Conservation (phyloP, 2,888 invertebrate genomes). For the Psylliodes chrysocephalus region DNA sequence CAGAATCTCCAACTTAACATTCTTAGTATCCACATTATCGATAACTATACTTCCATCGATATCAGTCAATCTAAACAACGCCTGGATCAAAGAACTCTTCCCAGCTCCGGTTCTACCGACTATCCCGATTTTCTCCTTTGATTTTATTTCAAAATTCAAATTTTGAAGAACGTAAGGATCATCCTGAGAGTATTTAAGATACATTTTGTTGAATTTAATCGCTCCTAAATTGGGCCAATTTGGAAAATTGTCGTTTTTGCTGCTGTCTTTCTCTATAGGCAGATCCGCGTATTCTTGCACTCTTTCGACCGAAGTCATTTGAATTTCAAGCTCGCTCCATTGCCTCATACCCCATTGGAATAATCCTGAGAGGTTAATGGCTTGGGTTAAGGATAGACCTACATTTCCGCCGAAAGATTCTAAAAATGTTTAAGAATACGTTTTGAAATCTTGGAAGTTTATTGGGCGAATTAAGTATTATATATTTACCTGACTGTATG, state of each 20-base stretch:
- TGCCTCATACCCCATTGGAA: slow-evolving; percentile 77
- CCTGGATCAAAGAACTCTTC: slow-evolving; percentile 79
- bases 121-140: slow-evolving; percentile 79
- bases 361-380: slow-evolving; percentile 78
- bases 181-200: slow-evolving; percentile 75
- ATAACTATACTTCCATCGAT: slow-evolving; percentile 82
- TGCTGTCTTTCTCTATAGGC: slow-evolving; percentile 72
- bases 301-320: slow-evolving; percentile 90
- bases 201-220: slow-evolving; percentile 74
- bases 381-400: slow-evolving; percentile 82
- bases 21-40: slow-evolving; percentile 77
- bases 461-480: background rate
- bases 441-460: background rate
- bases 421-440: slow-evolving; percentile 48
- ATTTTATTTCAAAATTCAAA: slow-evolving; percentile 73
- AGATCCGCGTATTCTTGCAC: slow-evolving; percentile 81
- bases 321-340: slow-evolving; percentile 86
- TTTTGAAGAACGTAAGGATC: slow-evolving; percentile 80
- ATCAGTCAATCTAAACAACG: slow-evolving; percentile 82
- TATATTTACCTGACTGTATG: slow-evolving; percentile 66
- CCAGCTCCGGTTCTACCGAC: slow-evolving; percentile 87
- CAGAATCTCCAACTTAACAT: slow-evolving; percentile 78
- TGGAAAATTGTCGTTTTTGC: slow-evolving; percentile 72
- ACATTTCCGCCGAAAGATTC: slow-evolving; percentile 76
- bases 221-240: slow-evolving; percentile 79